Conservation (phyloP, 2,888 invertebrate genomes). For the Autographa pulchrina region DNA sequence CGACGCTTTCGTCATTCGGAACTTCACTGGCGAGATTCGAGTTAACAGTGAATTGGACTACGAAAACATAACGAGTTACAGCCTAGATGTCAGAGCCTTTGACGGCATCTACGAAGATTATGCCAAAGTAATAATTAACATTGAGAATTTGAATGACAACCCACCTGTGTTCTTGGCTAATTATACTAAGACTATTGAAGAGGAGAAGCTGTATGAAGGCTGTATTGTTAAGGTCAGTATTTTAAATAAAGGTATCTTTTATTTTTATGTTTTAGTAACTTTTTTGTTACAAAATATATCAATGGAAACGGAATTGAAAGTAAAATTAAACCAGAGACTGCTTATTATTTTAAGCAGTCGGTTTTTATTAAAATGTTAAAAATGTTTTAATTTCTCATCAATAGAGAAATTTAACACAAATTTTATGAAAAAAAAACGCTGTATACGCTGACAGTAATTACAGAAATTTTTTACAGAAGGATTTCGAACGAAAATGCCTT, state of each 20-base stretch:
- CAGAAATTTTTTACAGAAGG: too few relatives aligned
- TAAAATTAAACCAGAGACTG: too few relatives aligned
- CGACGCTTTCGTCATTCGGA: constrained; percentile 96
- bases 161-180: constrained; percentile 94
- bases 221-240: constrained; percentile 91
- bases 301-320: too few relatives aligned
- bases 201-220: constrained; percentile 92
- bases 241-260: background rate
- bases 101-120: constrained; percentile 96
- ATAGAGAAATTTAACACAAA: too few relatives aligned
- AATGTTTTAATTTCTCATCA: too few relatives aligned
- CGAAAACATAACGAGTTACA: constrained; percentile 95
- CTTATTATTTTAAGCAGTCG: too few relatives aligned
- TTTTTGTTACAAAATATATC: too few relatives aligned
- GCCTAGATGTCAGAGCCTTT: constrained; percentile 94
- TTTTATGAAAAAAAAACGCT: too few relatives aligned
- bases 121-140: constrained; percentile 95
- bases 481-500: too few relatives aligned
- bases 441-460: too few relatives aligned
- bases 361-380: too few relatives aligned
- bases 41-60: constrained; percentile 95
- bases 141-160: constrained; percentile 98
- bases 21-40: constrained; percentile 95
- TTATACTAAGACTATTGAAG: constrained; percentile 93
- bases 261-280: too few relatives aligned